Conservation (phyloP, 2,113 vertebrate species). For the Rhegmatorhina hoffmannsi region DNA sequence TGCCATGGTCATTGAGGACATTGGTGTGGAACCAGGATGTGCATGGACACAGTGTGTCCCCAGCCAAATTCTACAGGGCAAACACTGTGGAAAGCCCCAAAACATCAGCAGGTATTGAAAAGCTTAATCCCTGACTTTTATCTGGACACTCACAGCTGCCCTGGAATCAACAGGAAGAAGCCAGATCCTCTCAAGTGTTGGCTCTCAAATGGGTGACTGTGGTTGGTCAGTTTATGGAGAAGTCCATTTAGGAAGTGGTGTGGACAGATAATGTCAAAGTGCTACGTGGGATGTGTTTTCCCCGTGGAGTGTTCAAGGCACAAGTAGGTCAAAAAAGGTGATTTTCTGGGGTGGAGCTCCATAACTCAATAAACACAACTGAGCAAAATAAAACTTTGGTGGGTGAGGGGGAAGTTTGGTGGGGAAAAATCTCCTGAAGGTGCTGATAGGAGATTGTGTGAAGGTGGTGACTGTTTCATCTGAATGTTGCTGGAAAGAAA, state of each 20-base stretch:
- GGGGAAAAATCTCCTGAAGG: not conserved
- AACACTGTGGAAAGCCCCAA: not conserved
- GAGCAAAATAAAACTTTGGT: not conserved
- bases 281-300: not conserved
- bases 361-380: not conserved
- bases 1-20: not conserved
- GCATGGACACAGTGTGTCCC: not conserved
- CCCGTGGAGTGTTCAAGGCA: not conserved
- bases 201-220: not conserved
- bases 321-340: not conserved
- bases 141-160: not conserved
- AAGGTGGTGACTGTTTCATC: not conserved
- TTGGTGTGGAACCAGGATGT: too few relatives aligned
- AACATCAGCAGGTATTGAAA: not conserved
- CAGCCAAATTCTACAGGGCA: not conserved
- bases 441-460: fast-evolving
- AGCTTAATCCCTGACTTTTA: not conserved
- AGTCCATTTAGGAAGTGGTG: not conserved
- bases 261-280: not conserved
- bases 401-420: not conserved
- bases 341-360: not conserved
- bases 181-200: not conserved
- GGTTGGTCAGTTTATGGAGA: not conserved
- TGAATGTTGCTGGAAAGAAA: not conserved
- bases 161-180: not conserved